Percentiles rank a stretch among this genome's conserved stretches.
These are phyloP conservation scores for Himalopsyche tibetana DNA, from an alignment of 2,888 invertebrate species.

Conservation along the genomic window DNA sequence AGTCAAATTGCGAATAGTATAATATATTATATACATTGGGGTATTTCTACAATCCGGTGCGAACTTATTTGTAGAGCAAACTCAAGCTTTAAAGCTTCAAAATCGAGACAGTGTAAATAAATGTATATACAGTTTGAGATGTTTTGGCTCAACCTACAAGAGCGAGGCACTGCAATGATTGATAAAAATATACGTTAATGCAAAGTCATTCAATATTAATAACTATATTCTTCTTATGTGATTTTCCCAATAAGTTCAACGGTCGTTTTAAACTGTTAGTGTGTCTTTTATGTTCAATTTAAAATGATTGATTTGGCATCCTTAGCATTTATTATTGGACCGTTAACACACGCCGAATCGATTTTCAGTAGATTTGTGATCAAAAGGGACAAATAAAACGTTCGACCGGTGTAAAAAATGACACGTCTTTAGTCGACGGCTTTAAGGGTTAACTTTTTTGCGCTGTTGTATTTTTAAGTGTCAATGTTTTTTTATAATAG, in stretches of 20 bases:
- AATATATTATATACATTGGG: too few relatives aligned
- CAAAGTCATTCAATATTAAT: slow-evolving; percentile 44
- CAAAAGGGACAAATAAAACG: slow-evolving; percentile 16
- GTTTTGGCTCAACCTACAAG: not conserved
- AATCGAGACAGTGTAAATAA: not conserved
- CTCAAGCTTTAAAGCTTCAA: too few relatives aligned
- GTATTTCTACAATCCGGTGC: too few relatives aligned
- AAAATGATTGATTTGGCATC: slow-evolving; percentile 20
- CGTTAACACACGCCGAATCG: slow-evolving; percentile 1
- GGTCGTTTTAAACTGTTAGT: not conserved
- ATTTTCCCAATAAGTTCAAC: slow-evolving; percentile 6
- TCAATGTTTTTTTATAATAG: too few relatives aligned
- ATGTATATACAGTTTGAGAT: not conserved
- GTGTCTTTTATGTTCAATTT: slow-evolving; percentile 44
- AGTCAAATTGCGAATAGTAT: too few relatives aligned
- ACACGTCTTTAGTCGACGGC: not conserved
- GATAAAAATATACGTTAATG: slow-evolving; percentile 39
- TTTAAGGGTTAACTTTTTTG: not conserved
- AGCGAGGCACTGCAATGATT: slow-evolving; percentile 19
- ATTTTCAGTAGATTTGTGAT: slow-evolving; percentile 22
- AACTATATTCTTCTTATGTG: slow-evolving; percentile 36
- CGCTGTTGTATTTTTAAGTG: too few relatives aligned
- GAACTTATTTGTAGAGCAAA: too few relatives aligned
- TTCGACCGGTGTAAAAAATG: slow-evolving; percentile 17
- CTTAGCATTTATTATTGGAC: slow-evolving; percentile 6